Conservation (phyloP, 23 tunicate species). For the Ascidia mentula region DNA sequence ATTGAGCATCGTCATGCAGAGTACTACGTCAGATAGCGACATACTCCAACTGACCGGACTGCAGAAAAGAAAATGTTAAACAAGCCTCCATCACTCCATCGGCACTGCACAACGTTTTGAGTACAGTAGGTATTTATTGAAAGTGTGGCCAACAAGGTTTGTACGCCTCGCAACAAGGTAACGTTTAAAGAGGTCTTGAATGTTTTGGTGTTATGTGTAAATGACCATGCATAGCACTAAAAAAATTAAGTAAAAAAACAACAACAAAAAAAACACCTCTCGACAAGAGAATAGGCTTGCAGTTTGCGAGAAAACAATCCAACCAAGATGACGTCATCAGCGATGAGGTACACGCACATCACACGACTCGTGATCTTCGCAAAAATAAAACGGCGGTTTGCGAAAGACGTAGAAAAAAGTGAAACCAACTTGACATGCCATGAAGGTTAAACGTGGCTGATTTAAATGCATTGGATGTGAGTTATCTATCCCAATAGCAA, state of each 20-base stretch:
- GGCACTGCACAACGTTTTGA: neutral
- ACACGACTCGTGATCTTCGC: conserved; percentile 52
- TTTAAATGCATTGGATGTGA: too few relatives aligned
- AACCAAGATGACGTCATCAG: conserved; percentile 57
- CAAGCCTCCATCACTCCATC: neutral
- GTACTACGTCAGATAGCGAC: conserved; percentile 67
- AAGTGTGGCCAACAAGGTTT: too few relatives aligned
- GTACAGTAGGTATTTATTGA: too few relatives aligned
- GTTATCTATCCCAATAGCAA: too few relatives aligned
- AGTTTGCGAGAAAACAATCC: conserved; percentile 62
- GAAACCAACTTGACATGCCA: too few relatives aligned
- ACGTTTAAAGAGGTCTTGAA: too few relatives aligned
- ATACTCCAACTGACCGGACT: conserved; percentile 63
- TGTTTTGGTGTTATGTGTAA: neutral
- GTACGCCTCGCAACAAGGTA: too few relatives aligned
- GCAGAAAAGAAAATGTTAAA: conserved; percentile 12
- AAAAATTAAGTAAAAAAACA: neutral
- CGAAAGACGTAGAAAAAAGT: too few relatives aligned
- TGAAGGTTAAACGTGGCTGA: too few relatives aligned
- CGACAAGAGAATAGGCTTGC: conserved; percentile 49
- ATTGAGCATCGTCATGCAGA: conserved; percentile 19
- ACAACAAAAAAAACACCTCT: conserved; percentile 19
- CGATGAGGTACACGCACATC: conserved; percentile 36
- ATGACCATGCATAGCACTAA: neutral
- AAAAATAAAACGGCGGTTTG: too few relatives aligned